phyloP scores from a whole-genome alignment of 2,113 vertebrate genomes.

The Brienomyrus longianalis region DNA sequence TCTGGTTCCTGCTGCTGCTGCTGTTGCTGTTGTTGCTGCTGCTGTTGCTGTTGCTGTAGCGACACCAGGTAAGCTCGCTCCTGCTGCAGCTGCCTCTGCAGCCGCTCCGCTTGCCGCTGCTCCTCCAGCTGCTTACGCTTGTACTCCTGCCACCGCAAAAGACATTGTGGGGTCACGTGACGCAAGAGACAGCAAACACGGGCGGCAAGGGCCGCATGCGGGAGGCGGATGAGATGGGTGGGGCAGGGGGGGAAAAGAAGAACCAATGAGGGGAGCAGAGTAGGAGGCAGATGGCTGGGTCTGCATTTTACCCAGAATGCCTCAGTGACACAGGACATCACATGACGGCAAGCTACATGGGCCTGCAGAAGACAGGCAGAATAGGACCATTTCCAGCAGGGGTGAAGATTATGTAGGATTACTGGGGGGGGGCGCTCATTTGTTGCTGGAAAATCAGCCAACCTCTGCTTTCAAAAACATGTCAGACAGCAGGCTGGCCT shows the following conservation, averaged over 20 bases:
- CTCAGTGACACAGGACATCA: background rate
- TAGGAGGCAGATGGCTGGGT: background rate
- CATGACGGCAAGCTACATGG: background rate
- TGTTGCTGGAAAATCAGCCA: background rate
- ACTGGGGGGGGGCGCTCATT: background rate
- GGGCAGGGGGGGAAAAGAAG: background rate
- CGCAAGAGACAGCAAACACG: background rate
- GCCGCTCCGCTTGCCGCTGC: conserved; percentile 89
- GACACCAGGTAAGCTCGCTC: conserved; percentile 92
- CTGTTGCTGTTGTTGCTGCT: conserved; percentile 76
- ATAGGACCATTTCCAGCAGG: background rate
- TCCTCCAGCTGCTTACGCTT: conserved; percentile 97
- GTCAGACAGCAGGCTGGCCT: background rate
- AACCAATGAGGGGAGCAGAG: background rate
- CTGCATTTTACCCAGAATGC: background rate
- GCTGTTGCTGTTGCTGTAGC: conserved; percentile 79
- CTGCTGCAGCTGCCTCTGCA: conserved; percentile 93
- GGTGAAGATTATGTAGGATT: background rate
- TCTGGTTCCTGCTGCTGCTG: conserved; percentile 71
- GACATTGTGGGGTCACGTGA: background rate
- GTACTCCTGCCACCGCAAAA: conserved; percentile 72
- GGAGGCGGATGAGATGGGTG: background rate
- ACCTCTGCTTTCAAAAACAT: background rate
- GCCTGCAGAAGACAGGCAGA: background rate
- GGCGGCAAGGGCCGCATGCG: background rate